Evolutionary conservation across 2,113 vertebrate species (phyloP), one percentile per base, ranked within the genome.

Genomic region (Arothron firmamentum): DNA sequence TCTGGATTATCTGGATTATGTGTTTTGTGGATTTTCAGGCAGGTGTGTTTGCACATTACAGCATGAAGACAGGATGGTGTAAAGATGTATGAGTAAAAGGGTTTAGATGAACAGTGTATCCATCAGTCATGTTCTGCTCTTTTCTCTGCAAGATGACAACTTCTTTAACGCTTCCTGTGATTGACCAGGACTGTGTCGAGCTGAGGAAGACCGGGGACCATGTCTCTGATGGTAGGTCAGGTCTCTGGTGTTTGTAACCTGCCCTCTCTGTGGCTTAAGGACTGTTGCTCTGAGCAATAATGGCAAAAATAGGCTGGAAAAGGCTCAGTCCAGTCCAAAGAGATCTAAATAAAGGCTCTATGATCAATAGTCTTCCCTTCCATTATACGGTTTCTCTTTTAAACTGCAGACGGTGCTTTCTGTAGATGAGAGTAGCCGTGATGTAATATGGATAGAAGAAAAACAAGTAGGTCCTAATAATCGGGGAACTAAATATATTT

Each of bases 81-180:
- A 53, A 17, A 23, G 47, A 49, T 48, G 47, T 7, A 7, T 48
- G 3, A 45, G 15, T 49, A 3, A 10, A n/a, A 3, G n/a, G 17
- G 6, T 8, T 18, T 19, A 19, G 16, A 14, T 20, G 12, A 20
- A 20, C 11, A 7, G 2, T 42, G 18, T 41, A 1, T 55, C 21
- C 10, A 5, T 34, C 12, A 46, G 46, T 52, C 42, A 5, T 52
- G 62, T 1, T 54, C 56, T 62, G 25, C 60, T 11, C 31, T 38
- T 8, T 52, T 6, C 43, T 42, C 41, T 56, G 28, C 43, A 42
- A 75, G 79, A 84, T 81, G 82, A 68, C 74, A 17, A 47, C 74
- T 70, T 68, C 66, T 20, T 19, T 56, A 43, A 28, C 43, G 16
- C 54, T 34, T 31, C 56, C 75, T 65, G 49, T 19, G 19, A 34